Conservation (phyloP, 2,888 invertebrate species). For the Eupithecia tripunctaria region DNA sequence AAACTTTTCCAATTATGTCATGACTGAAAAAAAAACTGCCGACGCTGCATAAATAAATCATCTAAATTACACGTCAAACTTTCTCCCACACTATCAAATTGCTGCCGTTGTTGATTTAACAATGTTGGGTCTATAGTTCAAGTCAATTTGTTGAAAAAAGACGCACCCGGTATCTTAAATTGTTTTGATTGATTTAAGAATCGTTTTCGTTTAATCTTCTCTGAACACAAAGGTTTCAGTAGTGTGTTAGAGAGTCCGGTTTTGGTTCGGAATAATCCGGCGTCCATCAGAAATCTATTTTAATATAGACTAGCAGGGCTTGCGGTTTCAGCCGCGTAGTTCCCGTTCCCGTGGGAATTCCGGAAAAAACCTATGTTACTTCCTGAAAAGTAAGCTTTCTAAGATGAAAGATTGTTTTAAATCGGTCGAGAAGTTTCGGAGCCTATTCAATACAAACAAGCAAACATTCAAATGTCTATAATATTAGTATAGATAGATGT, state of each 20-base stretch:
- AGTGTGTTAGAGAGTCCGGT: not conserved
- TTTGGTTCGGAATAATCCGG: not conserved
- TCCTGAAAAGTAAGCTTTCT: too few relatives aligned
- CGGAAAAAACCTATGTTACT: too few relatives aligned
- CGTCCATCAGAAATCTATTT: not conserved
- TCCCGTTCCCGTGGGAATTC: too few relatives aligned
- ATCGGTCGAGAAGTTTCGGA: too few relatives aligned
- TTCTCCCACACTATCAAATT: not conserved
- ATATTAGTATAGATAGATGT: too few relatives aligned
- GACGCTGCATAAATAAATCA: not conserved
- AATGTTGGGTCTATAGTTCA: not conserved
- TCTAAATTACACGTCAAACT: not conserved
- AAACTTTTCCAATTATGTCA: not conserved
- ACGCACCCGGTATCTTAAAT: not conserved
- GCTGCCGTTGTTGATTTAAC: not conserved
- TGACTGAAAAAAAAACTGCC: not conserved
- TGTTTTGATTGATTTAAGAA: conserved; percentile 11
- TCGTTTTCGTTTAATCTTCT: conserved; percentile 6
- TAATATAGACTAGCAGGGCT: too few relatives aligned
- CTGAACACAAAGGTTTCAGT: not conserved
- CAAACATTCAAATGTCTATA: too few relatives aligned
- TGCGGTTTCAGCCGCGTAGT: too few relatives aligned
- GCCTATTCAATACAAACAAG: too few relatives aligned
- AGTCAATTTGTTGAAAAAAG: not conserved
- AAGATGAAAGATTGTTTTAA: too few relatives aligned